Conservation (phyloP, 2,113 vertebrate genomes). For the Caranx ignobilis region DNA sequence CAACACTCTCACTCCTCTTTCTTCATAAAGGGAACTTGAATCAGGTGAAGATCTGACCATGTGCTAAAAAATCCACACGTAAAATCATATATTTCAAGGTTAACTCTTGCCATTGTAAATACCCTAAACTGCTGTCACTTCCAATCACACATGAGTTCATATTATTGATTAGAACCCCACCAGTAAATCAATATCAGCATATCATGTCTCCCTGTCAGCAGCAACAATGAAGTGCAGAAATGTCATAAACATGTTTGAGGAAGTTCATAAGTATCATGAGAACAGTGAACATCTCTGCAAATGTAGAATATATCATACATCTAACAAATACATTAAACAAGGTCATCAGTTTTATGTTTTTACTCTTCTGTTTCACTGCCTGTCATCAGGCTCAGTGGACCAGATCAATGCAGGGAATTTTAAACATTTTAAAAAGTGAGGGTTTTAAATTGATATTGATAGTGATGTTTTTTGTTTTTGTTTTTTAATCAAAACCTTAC, state of each 20-base stretch:
- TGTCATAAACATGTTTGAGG: background rate
- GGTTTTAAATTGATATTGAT: too few relatives aligned
- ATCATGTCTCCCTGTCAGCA: background rate
- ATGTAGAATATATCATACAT: background rate
- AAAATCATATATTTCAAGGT: too few relatives aligned
- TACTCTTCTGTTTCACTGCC: background rate
- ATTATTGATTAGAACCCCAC: background rate
- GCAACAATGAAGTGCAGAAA: background rate
- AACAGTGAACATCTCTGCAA: background rate
- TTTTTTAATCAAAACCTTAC: too few relatives aligned
- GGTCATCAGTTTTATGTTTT: background rate
- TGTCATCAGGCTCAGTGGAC: too few relatives aligned
- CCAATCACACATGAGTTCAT: background rate
- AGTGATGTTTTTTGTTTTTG: too few relatives aligned
- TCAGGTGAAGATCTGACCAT: too few relatives aligned
- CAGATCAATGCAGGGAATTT: too few relatives aligned
- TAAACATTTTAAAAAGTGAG: too few relatives aligned
- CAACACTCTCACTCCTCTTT: too few relatives aligned
- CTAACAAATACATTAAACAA: background rate
- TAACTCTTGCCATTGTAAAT: background rate
- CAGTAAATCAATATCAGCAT: background rate
- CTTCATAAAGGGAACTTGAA: too few relatives aligned
- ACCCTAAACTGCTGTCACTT: background rate
- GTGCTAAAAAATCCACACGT: too few relatives aligned
- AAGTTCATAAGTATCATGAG: background rate